phyloP scores from a whole-genome alignment of 1,140 invertebrate species.

The fruit fly (Drosophila melanogaster) region DNA sequence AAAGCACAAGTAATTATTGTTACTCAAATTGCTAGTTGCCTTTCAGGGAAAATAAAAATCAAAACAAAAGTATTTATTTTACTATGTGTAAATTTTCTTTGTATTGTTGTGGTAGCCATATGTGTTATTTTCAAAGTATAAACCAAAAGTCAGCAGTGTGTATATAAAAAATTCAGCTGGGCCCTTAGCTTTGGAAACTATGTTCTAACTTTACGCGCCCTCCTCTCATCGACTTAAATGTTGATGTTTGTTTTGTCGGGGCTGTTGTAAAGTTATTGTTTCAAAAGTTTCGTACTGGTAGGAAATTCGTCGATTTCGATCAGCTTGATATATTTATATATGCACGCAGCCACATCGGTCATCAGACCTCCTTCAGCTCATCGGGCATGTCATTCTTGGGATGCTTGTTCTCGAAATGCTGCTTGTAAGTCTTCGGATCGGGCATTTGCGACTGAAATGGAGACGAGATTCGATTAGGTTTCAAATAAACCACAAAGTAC shows the following conservation, averaged over 20 bases:
- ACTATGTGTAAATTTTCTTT: constrained; percentile 36
- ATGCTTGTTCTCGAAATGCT: constrained; percentile 99
- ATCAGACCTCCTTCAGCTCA: constrained; percentile 91
- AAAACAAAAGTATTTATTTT: constrained; percentile 24
- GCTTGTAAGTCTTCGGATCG: constrained; percentile 99
- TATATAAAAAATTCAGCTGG: constrained; percentile 57
- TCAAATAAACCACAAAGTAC: neutral
- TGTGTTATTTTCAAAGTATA: constrained; percentile 25
- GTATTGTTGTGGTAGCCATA: constrained; percentile 44
- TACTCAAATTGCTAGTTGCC: constrained; percentile 4
- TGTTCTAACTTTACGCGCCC: constrained; percentile 12
- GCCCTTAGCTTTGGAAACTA: constrained; percentile 23
- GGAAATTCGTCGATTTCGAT: constrained; percentile 64
- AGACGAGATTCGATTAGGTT: constrained; percentile 3
- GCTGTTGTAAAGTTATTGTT: constrained; percentile 47
- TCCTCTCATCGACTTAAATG: constrained; percentile 36
- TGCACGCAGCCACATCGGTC: constrained; percentile 1
- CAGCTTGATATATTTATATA: constrained; percentile 45
- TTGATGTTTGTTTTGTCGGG: constrained; percentile 14
- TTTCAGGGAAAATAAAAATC: constrained; percentile 11
- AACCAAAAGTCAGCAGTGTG: constrained; percentile 34
- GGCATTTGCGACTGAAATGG: constrained; percentile 96
- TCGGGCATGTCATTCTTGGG: constrained; percentile 97
- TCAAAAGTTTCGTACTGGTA: constrained; percentile 59
- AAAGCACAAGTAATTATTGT: constrained; percentile 21